phyloP scores from a whole-genome alignment of 2,888 invertebrate species.

The Apotomis capreana region DNA sequence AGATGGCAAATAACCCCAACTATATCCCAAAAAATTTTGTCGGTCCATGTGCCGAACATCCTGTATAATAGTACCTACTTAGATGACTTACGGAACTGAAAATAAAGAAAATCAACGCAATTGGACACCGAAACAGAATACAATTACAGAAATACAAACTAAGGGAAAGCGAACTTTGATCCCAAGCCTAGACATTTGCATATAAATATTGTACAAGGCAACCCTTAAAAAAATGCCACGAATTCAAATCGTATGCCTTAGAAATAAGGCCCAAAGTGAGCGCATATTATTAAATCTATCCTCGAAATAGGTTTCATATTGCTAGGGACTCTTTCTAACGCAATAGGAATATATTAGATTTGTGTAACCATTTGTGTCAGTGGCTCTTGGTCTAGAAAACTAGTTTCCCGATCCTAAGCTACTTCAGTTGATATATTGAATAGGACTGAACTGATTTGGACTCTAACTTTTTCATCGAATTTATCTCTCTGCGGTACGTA shows the following conservation, averaged over 20 bases:
- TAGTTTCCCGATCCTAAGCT: not conserved
- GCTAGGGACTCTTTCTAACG: not conserved
- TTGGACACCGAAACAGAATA: not conserved
- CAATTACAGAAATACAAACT: not conserved
- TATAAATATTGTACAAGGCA: not conserved
- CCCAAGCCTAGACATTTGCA: slow-evolving; percentile 3
- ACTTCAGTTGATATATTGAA: too few species aligned
- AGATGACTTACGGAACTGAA: too few species aligned
- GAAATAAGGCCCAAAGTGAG: not conserved
- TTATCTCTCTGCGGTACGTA: too few species aligned
- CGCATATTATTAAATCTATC: not conserved
- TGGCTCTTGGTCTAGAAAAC: not conserved
- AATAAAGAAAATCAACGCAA: not conserved
- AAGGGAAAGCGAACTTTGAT: not conserved
- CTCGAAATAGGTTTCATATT: not conserved
- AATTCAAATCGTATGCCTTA: not conserved
- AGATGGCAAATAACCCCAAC: too few species aligned
- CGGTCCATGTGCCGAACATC: too few species aligned
- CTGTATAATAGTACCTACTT: too few species aligned
- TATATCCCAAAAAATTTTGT: too few species aligned
- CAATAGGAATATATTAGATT: not conserved
- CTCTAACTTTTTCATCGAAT: too few species aligned
- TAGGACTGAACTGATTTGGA: too few species aligned
- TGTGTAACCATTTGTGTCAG: not conserved
- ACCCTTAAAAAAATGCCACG: not conserved